Evolutionary conservation across 2,888 invertebrate species (phyloP), one percentile per base, ranked within the genome.

Genomic region (Orthosia gracilis): DNA sequence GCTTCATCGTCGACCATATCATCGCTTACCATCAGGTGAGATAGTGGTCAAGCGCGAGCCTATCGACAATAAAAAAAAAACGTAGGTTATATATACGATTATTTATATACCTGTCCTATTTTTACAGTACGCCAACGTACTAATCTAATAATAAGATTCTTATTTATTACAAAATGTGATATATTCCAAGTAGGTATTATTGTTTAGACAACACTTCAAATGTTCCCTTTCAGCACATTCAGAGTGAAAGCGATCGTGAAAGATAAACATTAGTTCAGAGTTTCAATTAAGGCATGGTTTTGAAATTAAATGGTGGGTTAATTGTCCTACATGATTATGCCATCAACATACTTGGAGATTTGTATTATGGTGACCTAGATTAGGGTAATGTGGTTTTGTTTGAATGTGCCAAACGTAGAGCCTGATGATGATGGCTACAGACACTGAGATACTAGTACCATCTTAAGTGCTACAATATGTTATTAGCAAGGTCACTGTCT

Each of bases 181-280:
- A 50, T 15, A 26, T 17, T 69, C n/a, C 40, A 59, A 73, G 49
- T 50, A 45, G 5, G 57, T 54, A 77, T 58, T 76, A 63, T 50
- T 80, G 63, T 61, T 78, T 59, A 64, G 21, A 66, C 62, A 77
- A 50, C 58, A 77, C 67, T 67, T 76, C 54, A 66, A 58, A 63
- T 69, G 66, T 69, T 50, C 55, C 49, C 40, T 71, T 79, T 72
- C 64, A 57, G 62, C 31, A 63, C n/a, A 59, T 54, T 71, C 26
- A n/a, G 52, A 61, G 64, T 80, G 58, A 61, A 83, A 78, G 59
- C 69, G 69, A 73, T 79, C 74, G 52, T 58, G 63, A 47, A 67
- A 73, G 73, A 70, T 73, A 81, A 83, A 83, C 55, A 80, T 73
- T 82, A 65, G 65, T 70, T 70, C 47, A n/a, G 61, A 72, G 54